Percentiles rank a stretch among this genome's conserved stretches.
phyloP scores from a whole-genome alignment of 1,140 invertebrate species.

The Pseudomyrmex dendroicus region DNA sequence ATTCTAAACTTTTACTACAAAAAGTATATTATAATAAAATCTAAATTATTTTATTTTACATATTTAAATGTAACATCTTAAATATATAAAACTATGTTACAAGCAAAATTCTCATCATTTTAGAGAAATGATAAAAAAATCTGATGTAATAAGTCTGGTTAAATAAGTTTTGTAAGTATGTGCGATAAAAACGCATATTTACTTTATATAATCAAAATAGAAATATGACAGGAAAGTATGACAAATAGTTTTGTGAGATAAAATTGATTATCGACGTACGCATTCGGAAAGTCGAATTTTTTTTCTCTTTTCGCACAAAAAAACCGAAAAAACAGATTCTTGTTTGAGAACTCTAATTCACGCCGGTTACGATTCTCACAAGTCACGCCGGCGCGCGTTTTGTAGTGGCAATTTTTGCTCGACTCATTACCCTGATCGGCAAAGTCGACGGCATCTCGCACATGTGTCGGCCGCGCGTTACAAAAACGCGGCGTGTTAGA shows the following conservation, averaged over 20 bases:
- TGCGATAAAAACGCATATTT: neutral
- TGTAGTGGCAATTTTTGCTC: conserved; percentile 66
- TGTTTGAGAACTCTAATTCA: conserved; percentile 25
- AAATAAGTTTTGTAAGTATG: neutral
- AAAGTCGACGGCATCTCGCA: conserved; percentile 50
- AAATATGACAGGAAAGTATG: neutral
- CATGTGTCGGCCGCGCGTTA: conserved; percentile 64
- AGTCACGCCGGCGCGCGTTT: conserved; percentile 50
- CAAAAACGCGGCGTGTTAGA: conserved; percentile 60
- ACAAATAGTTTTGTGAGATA: neutral
- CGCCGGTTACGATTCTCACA: conserved; percentile 13
- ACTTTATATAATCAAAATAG: neutral
- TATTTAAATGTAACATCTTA: neutral
- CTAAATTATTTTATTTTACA: neutral
- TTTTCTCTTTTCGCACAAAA: neutral
- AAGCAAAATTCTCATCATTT: neutral
- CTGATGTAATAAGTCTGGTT: neutral
- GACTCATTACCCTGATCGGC: conserved; percentile 65
- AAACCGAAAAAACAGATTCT: conserved; percentile 12
- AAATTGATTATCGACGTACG: conserved; percentile 29
- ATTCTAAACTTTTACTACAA: neutral
- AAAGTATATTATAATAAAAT: conserved; percentile 1
- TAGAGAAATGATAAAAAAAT: neutral
- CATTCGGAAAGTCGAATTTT: neutral
- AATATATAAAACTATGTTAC: neutral